Percentiles rank a stretch among this genome's conserved stretches.
These are phyloP conservation scores for Didymodactylos carnosus DNA, from an alignment of 2,888 invertebrate genomes.

Conservation along the genomic window DNA sequence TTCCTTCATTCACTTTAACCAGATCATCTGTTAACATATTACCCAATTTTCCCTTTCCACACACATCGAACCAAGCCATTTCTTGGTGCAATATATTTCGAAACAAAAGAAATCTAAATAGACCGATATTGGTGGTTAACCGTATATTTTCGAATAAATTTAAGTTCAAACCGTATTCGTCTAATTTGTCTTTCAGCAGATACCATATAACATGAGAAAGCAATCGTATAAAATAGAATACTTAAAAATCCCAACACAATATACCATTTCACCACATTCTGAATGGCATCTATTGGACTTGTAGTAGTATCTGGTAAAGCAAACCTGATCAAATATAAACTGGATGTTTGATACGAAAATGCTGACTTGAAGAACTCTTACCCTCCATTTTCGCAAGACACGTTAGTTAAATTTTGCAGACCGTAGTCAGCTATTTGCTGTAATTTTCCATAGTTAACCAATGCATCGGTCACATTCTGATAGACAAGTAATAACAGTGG, in stretches of 20 bases:
- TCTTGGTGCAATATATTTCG: background rate
- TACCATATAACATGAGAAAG: background rate
- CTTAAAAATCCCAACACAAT: background rate
- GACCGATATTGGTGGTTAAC: no score
- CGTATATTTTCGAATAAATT: background rate
- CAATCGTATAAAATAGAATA: background rate
- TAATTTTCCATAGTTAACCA: background rate
- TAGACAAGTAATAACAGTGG: background rate
- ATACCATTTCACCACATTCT: background rate
- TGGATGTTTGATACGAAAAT: no score
- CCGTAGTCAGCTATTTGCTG: background rate
- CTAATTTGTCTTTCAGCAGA: background rate
- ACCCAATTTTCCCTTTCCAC: background rate
- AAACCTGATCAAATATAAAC: background rate
- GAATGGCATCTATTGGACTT: background rate
- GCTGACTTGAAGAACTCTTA: no score
- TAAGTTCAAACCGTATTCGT: background rate
- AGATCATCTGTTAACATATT: slow-evolving; percentile 19
- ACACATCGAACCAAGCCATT: background rate
- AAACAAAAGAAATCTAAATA: background rate
- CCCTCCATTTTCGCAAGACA: background rate
- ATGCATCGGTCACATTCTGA: background rate
- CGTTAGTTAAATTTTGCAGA: background rate
- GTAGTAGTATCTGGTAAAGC: background rate
- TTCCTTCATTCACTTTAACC: slow-evolving; percentile 50